A percentile compares a stretch with the other conserved stretches of the same genome.
Conservation (phyloP, 1,140 invertebrate genomes). For the Lithobius niger region DNA sequence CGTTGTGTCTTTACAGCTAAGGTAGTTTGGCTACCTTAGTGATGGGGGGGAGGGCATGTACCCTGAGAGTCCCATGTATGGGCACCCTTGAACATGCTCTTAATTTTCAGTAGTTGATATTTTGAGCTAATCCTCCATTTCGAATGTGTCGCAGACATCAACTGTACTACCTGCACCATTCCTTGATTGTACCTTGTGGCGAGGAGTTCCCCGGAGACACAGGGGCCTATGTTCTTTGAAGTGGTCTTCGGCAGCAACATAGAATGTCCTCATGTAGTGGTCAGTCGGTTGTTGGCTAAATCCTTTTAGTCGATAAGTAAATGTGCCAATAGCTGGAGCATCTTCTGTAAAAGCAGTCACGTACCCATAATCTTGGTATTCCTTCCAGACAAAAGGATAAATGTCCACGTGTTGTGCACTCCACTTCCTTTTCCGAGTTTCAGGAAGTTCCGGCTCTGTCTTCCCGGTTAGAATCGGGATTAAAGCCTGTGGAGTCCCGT, state of each 20-base stretch:
- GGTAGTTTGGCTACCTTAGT: too few relatives aligned
- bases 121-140: too few relatives aligned
- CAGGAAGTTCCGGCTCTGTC: slow-evolving; percentile 74
- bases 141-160: too few relatives aligned
- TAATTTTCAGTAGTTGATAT: too few relatives aligned
- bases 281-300: slow-evolving; percentile 72
- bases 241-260: slow-evolving; percentile 42
- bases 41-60: too few relatives aligned
- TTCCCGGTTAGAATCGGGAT: slow-evolving; percentile 84
- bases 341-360: slow-evolving; percentile 72
- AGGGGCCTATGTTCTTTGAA: slow-evolving; percentile 31
- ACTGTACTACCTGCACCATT: too few relatives aligned
- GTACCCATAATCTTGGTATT: slow-evolving; percentile 52
- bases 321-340: slow-evolving; percentile 64
- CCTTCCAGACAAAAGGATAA: slow-evolving; percentile 69
- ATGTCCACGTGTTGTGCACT: slow-evolving; percentile 52
- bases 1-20: too few relatives aligned
- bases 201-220: slow-evolving; percentile 62
- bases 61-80: too few relatives aligned
- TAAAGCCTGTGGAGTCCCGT: slow-evolving; percentile 84
- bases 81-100: too few relatives aligned
- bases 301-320: slow-evolving; percentile 78
- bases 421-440: slow-evolving; percentile 59
- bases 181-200: slow-evolving; percentile 68
- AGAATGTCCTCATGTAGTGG: slow-evolving; percentile 78